Evolutionary conservation across 2,888 invertebrate genomes (phyloP).

Genomic region (Caenorhabditis sp.): DNA sequence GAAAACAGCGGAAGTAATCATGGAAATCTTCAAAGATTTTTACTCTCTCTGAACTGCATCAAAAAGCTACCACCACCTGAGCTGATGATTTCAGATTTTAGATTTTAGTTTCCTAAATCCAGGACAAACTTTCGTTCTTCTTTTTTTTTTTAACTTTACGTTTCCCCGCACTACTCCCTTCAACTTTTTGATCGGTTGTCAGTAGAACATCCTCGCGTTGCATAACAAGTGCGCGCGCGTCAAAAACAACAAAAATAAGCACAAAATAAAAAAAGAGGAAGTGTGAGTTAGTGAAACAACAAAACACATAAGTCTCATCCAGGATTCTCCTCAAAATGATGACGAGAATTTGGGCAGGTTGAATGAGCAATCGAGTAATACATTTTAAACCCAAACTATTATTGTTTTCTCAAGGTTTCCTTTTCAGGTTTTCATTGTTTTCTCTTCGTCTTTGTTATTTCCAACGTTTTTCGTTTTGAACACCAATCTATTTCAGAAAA

Average conservation of each 20-base stretch:
- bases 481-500: neutral
- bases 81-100: too few species aligned
- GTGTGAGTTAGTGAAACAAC: constrained; percentile 12
- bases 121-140: neutral
- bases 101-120: neutral
- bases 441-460: constrained; percentile 9
- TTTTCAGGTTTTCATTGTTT: constrained; percentile 17
- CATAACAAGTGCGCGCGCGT: constrained; percentile 35
- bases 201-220: constrained; percentile 30
- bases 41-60: neutral
- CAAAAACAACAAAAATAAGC: constrained; percentile 45
- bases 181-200: constrained; percentile 31
- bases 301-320: constrained; percentile 17
- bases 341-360: constrained; percentile 22
- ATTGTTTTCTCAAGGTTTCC: constrained; percentile 9
- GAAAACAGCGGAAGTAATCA: neutral
- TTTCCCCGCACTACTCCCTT: neutral
- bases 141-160: neutral
- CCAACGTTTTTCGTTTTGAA: constrained; percentile 27
- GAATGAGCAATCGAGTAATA: constrained; percentile 54
- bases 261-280: constrained; percentile 30
- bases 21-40: neutral
- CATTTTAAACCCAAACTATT: constrained; percentile 15
- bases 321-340: constrained; percentile 10
- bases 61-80: neutral